Evolutionary conservation across 2,113 vertebrate species (phyloP).

Genomic region (Serilophus lunatus): DNA sequence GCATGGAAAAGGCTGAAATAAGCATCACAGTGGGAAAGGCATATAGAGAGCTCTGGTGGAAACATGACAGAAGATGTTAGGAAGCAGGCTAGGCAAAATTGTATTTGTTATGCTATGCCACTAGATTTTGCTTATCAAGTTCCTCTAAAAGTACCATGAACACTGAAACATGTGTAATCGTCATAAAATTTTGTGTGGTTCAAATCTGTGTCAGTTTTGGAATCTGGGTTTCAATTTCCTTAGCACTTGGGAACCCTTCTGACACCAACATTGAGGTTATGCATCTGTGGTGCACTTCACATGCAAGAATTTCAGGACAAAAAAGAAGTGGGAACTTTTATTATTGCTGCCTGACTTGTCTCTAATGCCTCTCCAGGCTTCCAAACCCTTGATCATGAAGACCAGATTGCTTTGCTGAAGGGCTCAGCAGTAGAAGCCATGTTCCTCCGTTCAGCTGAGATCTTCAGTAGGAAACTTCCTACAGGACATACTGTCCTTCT

Average conservation of each 20-base stretch:
- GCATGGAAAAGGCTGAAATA: not conserved
- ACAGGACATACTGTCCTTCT: constrained; percentile 82
- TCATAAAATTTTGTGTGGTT: not conserved
- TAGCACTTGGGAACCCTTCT: not conserved
- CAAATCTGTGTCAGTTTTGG: not conserved
- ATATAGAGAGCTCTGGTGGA: not conserved
- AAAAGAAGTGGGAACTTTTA: not conserved
- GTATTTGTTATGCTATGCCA: not conserved
- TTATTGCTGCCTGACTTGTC: not conserved
- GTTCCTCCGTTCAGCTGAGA: constrained; percentile 95
- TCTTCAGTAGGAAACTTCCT: constrained; percentile 91
- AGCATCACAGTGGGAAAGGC: not conserved
- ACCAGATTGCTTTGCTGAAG: constrained; percentile 96
- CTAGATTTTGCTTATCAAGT: not conserved
- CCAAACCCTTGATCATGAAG: constrained; percentile 92
- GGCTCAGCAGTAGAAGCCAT: constrained; percentile 98
- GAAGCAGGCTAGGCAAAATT: not conserved
- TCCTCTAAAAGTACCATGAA: not conserved
- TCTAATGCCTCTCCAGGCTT: constrained; percentile 78
- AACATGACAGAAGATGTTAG: not conserved
- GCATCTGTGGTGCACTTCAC: not conserved
- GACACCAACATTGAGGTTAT: not conserved
- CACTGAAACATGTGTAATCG: not conserved
- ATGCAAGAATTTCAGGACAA: not conserved
- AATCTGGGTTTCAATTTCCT: not conserved